Evolutionary conservation across 2,797 vertebrate species (phyloP), one percentile per base, ranked within the genome.

Genomic region (Alcedo atthis): DNA sequence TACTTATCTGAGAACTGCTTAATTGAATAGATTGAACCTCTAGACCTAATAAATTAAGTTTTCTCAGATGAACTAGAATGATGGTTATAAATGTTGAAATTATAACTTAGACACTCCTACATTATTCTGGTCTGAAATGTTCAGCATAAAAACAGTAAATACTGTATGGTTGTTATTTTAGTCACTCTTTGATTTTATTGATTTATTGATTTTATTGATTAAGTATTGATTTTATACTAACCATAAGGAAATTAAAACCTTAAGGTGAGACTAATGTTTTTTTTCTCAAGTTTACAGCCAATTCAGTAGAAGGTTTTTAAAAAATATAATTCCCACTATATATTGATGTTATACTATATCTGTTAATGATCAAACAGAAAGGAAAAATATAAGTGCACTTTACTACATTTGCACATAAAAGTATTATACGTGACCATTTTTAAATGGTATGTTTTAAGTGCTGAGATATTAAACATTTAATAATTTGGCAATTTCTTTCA

Each of bases 181-280:
- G 81, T 93, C 90, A 85, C 81, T 96, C 91, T 94, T 91, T n/a
- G n/a, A n/a, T n/a, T n/a, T n/a, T n/a, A n/a, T n/a, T n/a, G n/a
- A n/a, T n/a, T n/a, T n/a, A n/a, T n/a, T n/a, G n/a, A n/a, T n/a
- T n/a, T n/a, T n/a, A n/a, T n/a, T n/a, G n/a, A n/a, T n/a, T 94
- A 95, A 96, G 82, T 85, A 96, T 92, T 95, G 95, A 97, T 96
- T 96, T 96, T 92, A 91, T 91, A 97, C 75, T 95, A 95, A 96
- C 95, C 48, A 43, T 49, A 89, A 69, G 88, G 94, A 91, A 96
- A 95, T 96, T 94, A 97, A 97, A 97, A 94, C 64, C 54, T 95
- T 96, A 93, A 69, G 93, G 95, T 93, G 93, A 96, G 95, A 94
- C 80, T 74, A 95, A 85, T 93, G 93, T 94, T 97, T 96, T 97